phyloP scores from a whole-genome alignment of 2,888 invertebrate species.

The Ethmia dodecea region DNA sequence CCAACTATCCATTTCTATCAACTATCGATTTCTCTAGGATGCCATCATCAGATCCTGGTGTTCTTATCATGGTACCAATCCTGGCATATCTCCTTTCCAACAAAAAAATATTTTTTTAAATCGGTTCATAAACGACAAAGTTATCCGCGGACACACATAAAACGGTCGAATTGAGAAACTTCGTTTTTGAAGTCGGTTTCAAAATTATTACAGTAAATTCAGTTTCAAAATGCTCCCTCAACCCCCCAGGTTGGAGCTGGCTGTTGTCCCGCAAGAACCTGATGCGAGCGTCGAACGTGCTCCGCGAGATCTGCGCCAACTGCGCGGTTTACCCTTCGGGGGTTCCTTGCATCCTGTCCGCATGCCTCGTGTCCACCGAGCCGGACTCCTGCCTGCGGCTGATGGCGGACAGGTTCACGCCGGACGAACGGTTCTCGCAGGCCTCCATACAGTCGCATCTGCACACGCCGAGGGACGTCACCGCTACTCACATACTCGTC shows the following conservation, averaged over 20 bases:
- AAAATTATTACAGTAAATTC: too few species aligned
- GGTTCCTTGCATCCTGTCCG: slow-evolving; percentile 95
- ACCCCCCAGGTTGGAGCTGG: slow-evolving; percentile 90
- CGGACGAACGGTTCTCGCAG: slow-evolving; percentile 94
- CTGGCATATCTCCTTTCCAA: too few species aligned
- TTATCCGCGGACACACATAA: too few species aligned
- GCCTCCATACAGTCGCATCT: slow-evolving; percentile 92
- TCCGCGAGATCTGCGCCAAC: slow-evolving; percentile 94
- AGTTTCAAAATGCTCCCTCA: too few species aligned
- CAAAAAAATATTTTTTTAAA: too few species aligned
- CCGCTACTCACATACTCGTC: slow-evolving; percentile 98
- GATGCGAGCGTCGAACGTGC: slow-evolving; percentile 88
- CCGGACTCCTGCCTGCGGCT: slow-evolving; percentile 91
- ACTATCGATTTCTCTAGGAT: too few species aligned
- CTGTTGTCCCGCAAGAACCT: slow-evolving; percentile 94
- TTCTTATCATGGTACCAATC: too few species aligned
- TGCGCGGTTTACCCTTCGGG: slow-evolving; percentile 89
- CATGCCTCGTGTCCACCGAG: slow-evolving; percentile 98
- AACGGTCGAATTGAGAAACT: too few species aligned
- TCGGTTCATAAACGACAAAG: too few species aligned
- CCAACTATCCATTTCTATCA: too few species aligned
- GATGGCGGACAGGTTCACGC: slow-evolving; percentile 96
- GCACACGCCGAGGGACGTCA: slow-evolving; percentile 97
- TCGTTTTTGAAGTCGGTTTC: too few species aligned
- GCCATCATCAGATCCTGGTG: too few species aligned